These are phyloP conservation scores for Trachelus stipa DNA, from an alignment of 2,888 invertebrate genomes.

Conservation along the genomic window DNA sequence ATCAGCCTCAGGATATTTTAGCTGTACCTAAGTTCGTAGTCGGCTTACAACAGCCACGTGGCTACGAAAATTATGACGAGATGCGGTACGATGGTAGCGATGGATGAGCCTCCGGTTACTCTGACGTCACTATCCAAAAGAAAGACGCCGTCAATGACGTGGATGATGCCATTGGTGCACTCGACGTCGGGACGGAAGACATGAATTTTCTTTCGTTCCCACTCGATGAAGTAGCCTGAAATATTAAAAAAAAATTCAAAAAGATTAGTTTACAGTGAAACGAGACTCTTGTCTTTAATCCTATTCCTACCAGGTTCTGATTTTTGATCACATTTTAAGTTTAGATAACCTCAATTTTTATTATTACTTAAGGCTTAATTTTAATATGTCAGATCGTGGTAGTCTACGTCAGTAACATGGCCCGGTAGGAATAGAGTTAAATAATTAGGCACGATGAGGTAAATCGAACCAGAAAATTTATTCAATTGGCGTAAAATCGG, in stretches of 20 bases:
- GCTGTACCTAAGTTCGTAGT: slow-evolving; percentile 22
- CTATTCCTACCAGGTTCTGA: neutral
- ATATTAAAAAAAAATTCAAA: slow-evolving; percentile 30
- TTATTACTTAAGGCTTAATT: neutral
- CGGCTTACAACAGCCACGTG: slow-evolving; percentile 64
- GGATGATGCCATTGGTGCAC: slow-evolving; percentile 95
- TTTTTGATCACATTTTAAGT: neutral
- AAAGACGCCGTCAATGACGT: slow-evolving; percentile 91
- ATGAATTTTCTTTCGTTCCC: slow-evolving; percentile 86
- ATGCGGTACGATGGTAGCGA: slow-evolving; percentile 59
- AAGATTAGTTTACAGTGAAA: neutral
- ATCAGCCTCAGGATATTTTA: slow-evolving; percentile 24
- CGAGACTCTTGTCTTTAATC: neutral
- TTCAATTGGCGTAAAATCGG: neutral
- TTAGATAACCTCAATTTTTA: neutral
- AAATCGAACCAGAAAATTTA: neutral
- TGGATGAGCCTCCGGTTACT: slow-evolving; percentile 70
- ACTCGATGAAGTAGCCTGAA: slow-evolving; percentile 85
- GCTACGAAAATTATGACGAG: slow-evolving; percentile 63
- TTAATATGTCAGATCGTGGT: too few relatives aligned
- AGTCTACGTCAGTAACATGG: too few relatives aligned
- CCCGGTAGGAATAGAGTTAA: neutral
- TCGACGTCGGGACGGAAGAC: slow-evolving; percentile 93
- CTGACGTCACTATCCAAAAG: slow-evolving; percentile 85
- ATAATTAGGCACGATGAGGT: neutral